Percentiles rank a stretch among this genome's conserved stretches.
Evolutionary conservation across 1,140 invertebrate species (phyloP).

Genomic region (Patella vulgata): DNA sequence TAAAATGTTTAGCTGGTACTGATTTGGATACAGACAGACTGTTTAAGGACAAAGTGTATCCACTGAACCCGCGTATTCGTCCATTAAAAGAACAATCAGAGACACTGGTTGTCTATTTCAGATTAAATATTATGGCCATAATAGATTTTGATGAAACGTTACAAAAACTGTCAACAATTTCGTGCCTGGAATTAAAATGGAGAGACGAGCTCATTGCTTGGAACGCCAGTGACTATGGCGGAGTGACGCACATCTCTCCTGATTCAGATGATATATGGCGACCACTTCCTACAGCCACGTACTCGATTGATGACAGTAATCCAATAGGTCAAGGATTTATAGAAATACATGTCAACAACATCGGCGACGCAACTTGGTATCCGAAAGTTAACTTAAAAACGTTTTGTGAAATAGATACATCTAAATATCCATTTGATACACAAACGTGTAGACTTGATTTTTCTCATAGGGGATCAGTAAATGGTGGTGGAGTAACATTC

Average conservation of each 20-base stretch:
- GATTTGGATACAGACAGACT: neutral
- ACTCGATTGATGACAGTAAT: too few relatives aligned
- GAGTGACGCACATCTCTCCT: neutral
- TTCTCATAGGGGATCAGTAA: neutral
- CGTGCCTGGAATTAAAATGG: conserved; percentile 13
- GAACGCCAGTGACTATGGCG: conserved; percentile 10
- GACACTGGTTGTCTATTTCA: neutral
- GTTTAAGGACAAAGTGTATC: neutral
- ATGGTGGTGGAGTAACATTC: neutral
- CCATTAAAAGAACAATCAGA: neutral
- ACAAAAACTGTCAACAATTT: conserved; percentile 8
- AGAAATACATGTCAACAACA: too few relatives aligned
- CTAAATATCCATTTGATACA: neutral
- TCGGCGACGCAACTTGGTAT: too few relatives aligned
- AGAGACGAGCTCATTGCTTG: conserved; percentile 8
- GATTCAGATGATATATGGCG: conserved; percentile 8
- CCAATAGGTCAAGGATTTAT: too few relatives aligned
- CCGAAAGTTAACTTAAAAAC: neutral
- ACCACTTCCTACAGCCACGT: neutral
- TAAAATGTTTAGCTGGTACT: neutral
- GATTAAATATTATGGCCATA: conserved; percentile 19
- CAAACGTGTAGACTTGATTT: neutral
- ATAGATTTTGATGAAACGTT: conserved; percentile 6
- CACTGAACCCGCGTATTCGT: conserved; percentile 1
- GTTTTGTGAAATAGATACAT: neutral